A percentile compares a stretch with the other conserved stretches of the same genome.
phyloP scores from a whole-genome alignment of 2,888 invertebrate genomes.

The Drosophila quinaria region DNA sequence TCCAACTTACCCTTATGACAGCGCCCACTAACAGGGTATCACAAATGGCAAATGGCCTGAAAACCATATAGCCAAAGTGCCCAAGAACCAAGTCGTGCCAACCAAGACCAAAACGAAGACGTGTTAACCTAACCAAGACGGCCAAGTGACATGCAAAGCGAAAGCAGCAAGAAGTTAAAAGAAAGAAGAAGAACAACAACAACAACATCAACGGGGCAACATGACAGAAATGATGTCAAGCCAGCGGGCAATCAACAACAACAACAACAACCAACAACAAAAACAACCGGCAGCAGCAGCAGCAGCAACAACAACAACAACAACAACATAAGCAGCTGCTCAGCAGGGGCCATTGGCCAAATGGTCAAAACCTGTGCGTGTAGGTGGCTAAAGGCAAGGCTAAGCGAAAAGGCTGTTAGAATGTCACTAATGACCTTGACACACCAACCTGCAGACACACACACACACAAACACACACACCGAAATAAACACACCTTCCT shows the following conservation, averaged over 20 bases:
- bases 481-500: slow-evolving; percentile 66
- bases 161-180: slow-evolving; percentile 39
- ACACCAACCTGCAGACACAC: slow-evolving; percentile 55
- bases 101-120: slow-evolving; percentile 33
- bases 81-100: slow-evolving; percentile 21
- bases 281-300: slow-evolving; percentile 18
- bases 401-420: slow-evolving; percentile 64
- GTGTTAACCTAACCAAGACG: slow-evolving; percentile 54
- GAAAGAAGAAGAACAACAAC: background rate
- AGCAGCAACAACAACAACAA: slow-evolving; percentile 15
- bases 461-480: background rate
- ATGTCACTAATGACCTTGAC: slow-evolving; percentile 79
- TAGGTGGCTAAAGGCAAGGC: slow-evolving; percentile 50
- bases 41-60: slow-evolving; percentile 50
- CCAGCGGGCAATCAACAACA: slow-evolving; percentile 58
- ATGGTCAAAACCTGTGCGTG: slow-evolving; percentile 33
- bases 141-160: slow-evolving; percentile 71
- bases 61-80: slow-evolving; percentile 38
- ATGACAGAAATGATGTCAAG: slow-evolving; percentile 74
- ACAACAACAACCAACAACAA: slow-evolving; percentile 30
- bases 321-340: slow-evolving; percentile 24
- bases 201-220: slow-evolving; percentile 53
- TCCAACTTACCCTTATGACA: background rate
- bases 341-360: slow-evolving; percentile 64
- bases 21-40: background rate